Percentiles rank a stretch among this genome's conserved stretches.
Evolutionary conservation across 2,797 vertebrate genomes (phyloP).

Genomic region (Masticophis lateralis): DNA sequence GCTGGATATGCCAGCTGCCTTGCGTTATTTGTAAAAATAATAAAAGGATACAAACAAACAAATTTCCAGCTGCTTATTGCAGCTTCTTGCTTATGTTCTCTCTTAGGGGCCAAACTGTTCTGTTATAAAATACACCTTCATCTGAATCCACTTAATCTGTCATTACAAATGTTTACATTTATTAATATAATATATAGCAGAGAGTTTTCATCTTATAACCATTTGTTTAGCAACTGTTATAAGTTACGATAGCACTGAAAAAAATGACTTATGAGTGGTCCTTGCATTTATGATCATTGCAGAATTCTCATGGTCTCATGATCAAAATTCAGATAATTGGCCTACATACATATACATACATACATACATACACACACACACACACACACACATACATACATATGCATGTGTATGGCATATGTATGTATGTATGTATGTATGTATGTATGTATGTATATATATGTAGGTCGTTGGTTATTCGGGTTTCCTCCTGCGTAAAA

Average conservation of each 20-base stretch:
- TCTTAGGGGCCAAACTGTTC: neutral
- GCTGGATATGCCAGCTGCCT: neutral
- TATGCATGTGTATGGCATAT: no score
- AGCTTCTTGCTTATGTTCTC: no score
- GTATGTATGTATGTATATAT: no score
- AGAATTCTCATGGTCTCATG: neutral
- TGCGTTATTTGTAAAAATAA: neutral
- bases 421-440: no score
- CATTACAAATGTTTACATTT: neutral
- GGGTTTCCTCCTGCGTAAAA: no score
- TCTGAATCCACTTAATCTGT: neutral
- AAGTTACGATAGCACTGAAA: neutral
- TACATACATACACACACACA: no score
- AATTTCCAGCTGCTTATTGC: neutral
- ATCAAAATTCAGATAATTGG: neutral
- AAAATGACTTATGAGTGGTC: neutral
- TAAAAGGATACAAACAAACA: neutral
- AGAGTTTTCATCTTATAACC: neutral
- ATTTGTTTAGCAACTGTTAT: neutral
- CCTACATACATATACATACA: no score
- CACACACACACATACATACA: no score
- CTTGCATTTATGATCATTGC: neutral
- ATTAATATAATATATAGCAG: neutral
- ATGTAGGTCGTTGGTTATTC: no score
- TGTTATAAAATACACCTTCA: neutral